Base-by-base conservation (phyloP, 1,140 invertebrate genomes). In the Atta cephalotes region DNA sequence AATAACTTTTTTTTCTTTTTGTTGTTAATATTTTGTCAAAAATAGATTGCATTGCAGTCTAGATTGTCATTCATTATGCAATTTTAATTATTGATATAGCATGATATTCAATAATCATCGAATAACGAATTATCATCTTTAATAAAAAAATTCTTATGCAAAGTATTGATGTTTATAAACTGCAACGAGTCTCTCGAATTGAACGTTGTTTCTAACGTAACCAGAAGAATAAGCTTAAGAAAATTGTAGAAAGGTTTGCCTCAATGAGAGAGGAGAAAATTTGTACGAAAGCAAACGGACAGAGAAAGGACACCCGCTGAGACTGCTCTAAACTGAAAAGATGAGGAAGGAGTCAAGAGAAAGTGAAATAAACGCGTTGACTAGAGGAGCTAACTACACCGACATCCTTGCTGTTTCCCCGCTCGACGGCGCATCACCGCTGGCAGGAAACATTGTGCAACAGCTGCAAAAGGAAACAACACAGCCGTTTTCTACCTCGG, bases 381-480 rank as follows among this genome's bases (percentile, higher is more conserved):
- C 68, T 60, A 62, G 49, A 80, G 70, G 71, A 89, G 79, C 66
- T 70, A 86, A 86, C 74, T 89, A 71, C 72, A 65, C 31, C 45
- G 56, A 45, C 71, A 21, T 87, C 7, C 71, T 78, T 66, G 87
- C 86, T 86, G 74, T 78, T 86, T 63, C n/a, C 62, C 16, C n/a
- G 62, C 78, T 49, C n/a, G n/a, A 21, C 70, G 58, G 70, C 60
- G 78, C 84, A 85, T 77, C 76, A 65, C 70, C 58, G 58, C 31
- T 56, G 53, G 51, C 53, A 56, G 80, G 68, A 82, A 82, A 82
- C 80, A 56, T 35, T 72, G 78, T 70, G 49, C 65, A 80, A 63
- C 78, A 82, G 80, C 72, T 87, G 72, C 72, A 63, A 53, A 60
- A 76, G 72, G 68, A 87, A 87, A 89, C 87, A 87, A 81, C 51